Evolutionary conservation across 2,113 vertebrate genomes (phyloP), one percentile per base, ranked within the genome.

Genomic region (Reinhardtius hippoglossoides): DNA sequence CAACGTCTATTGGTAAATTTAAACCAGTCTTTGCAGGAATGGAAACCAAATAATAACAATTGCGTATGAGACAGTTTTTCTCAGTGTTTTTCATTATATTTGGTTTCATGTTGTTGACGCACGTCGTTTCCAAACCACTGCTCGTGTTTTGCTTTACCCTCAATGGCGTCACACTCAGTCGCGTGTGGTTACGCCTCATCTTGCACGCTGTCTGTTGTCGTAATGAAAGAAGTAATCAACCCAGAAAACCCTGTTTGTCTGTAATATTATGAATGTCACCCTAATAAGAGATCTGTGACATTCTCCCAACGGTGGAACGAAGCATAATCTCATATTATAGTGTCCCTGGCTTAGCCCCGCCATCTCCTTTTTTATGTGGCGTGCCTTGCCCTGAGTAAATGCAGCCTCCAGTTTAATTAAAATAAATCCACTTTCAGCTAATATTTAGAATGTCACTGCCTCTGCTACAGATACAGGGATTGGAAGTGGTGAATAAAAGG

Each of bases 321-420:
- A 61, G 71, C 76, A 71, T 83, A 52, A 81, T 67, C 75, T 67
- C 66, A 56, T 60, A 78, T 83, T 67, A 74, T 44, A n/a, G 58
- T 70, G 60, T 83, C 89, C 76, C 61, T 79, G 75, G 69, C 69
- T 88, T 76, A 44, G 71, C 27, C 37, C 52, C n/a, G 5, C 42
- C 57, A 63, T 84, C 87, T 87, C 72, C 61, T 42, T 88, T 78
- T 76, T 81, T 75, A 82, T 87, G 76, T 88, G 83, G 82, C 80
- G 58, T 70, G 81, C 68, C 75, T 76, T 69, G 80, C 81, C 85
- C 86, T 89, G 85, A 87, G 89, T 90, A 89, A 94, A 94, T 91
- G 91, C 80, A 67, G 60, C 67, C 78, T 50, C 64, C 71, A 68
- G 89, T 93, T 94, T 94, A 95, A 94, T 95, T 93, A 94, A 92